These are phyloP conservation scores for Benthosema pterotum DNA, from an alignment of 2,797 vertebrate species.

Conservation along the genomic window DNA sequence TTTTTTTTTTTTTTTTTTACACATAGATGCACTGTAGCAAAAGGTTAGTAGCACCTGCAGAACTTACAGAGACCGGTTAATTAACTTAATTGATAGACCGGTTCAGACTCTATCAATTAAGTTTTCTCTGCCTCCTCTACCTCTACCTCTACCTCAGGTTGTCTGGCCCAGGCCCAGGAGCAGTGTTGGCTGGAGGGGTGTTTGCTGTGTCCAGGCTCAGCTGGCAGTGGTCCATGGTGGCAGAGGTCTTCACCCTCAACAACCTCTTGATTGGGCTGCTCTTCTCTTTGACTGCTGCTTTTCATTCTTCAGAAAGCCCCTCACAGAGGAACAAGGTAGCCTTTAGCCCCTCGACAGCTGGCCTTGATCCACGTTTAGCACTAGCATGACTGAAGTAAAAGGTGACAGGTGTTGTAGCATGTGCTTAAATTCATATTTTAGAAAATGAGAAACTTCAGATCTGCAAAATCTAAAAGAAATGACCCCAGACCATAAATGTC, in stretches of 20 bases:
- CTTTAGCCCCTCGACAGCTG: not conserved
- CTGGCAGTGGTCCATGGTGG: conserved; percentile 96
- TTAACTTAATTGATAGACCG: too few species aligned
- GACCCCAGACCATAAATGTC: too few species aligned
- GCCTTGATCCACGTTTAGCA: not conserved
- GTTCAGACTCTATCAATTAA: too few species aligned
- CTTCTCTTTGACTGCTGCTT: conserved; percentile 85
- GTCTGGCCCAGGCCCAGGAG: conserved; percentile 88
- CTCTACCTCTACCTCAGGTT: conserved; percentile 81
- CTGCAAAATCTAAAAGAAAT: too few species aligned
- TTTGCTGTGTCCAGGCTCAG: conserved; percentile 93
- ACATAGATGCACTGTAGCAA: too few species aligned
- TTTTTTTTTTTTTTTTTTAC: too few species aligned
- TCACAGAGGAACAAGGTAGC: conserved; percentile 90
- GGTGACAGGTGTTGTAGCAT: too few species aligned
- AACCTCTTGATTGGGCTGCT: conserved; percentile 95
- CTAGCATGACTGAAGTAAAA: too few species aligned
- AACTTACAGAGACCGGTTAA: too few species aligned
- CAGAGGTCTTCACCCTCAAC: conserved; percentile 98
- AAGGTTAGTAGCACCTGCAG: too few species aligned
- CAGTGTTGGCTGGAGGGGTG: conserved; percentile 90
- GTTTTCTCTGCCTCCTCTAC: not conserved
- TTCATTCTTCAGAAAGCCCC: conserved; percentile 83
- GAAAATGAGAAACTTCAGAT: too few species aligned
- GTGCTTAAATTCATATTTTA: too few species aligned